Percentiles rank a stretch among this genome's conserved stretches.
Conservation (phyloP, 2,113 vertebrate genomes). For the Corythoichthys haematopterus region DNA sequence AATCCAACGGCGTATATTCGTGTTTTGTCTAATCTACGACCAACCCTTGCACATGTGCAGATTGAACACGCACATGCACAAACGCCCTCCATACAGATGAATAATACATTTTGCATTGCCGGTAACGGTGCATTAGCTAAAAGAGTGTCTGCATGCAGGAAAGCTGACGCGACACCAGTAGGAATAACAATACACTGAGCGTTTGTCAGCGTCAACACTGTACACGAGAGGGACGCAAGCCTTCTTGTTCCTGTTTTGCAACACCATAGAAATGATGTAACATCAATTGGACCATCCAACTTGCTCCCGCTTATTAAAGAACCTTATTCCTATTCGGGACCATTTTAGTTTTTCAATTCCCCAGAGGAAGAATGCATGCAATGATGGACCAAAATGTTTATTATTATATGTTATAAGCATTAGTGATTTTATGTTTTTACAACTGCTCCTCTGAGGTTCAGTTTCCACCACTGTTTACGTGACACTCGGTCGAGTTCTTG, state of each 20-base stretch:
- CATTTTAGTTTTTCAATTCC: neutral
- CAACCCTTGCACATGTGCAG: neutral
- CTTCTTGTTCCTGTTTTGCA: conserved; percentile 5
- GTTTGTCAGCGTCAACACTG: conserved; percentile 18
- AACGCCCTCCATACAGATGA: conserved; percentile 29
- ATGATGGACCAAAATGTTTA: neutral
- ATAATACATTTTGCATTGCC: conserved; percentile 41
- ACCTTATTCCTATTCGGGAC: neutral
- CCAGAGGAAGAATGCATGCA: neutral
- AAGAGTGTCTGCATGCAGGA: conserved; percentile 30
- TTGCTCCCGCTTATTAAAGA: conserved; percentile 10
- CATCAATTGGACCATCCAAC: conserved; percentile 14
- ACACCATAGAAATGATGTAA: conserved; percentile 29
- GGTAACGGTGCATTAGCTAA: conserved; percentile 46
- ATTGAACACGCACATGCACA: conserved; percentile 4
- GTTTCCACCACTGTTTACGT: neutral
- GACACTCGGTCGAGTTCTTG: neutral
- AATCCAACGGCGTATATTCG: conserved; percentile 9
- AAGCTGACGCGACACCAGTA: conserved; percentile 25
- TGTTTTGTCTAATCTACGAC: conserved; percentile 8
- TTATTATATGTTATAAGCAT: neutral
- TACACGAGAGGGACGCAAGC: conserved; percentile 15
- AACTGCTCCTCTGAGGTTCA: neutral
- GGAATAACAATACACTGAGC: conserved; percentile 23
- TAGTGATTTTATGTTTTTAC: neutral